phyloP scores from a whole-genome alignment of 2,113 vertebrate genomes.

The Falco punctatus region DNA sequence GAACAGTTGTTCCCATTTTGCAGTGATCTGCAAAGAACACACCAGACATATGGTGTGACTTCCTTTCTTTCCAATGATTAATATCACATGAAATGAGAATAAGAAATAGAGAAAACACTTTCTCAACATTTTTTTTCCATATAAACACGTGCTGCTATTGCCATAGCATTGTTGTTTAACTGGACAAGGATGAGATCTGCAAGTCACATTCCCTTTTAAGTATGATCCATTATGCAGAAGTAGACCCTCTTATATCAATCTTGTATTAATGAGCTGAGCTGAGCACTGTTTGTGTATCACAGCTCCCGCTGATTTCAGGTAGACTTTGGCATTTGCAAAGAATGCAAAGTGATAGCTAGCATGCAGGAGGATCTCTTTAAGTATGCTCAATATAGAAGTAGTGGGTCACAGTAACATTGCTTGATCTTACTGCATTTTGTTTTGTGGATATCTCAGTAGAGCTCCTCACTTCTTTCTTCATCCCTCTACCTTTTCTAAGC shows the following conservation, averaged over 20 bases:
- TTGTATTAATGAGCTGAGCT: neutral
- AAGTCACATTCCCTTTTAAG: neutral
- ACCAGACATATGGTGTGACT: neutral
- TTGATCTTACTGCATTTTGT: neutral
- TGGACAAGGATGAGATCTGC: neutral
- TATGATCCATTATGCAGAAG: neutral
- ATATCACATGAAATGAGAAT: neutral
- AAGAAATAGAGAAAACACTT: neutral
- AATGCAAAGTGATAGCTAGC: neutral
- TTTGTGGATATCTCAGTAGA: neutral
- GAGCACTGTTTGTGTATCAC: neutral
- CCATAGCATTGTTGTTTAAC: neutral
- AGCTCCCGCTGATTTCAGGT: neutral
- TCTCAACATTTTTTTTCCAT: neutral
- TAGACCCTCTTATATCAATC: too few species aligned
- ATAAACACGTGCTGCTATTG: neutral
- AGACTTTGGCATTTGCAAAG: neutral
- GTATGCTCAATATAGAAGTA: neutral
- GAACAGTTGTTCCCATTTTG: neutral
- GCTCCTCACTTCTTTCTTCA: neutral
- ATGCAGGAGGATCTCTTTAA: neutral
- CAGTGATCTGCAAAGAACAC: neutral
- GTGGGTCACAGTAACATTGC: neutral
- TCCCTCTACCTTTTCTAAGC: neutral
- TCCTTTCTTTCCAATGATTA: neutral